Evolutionary conservation across 2,113 vertebrate genomes (phyloP).

Genomic region (Varanus salvator): DNA sequence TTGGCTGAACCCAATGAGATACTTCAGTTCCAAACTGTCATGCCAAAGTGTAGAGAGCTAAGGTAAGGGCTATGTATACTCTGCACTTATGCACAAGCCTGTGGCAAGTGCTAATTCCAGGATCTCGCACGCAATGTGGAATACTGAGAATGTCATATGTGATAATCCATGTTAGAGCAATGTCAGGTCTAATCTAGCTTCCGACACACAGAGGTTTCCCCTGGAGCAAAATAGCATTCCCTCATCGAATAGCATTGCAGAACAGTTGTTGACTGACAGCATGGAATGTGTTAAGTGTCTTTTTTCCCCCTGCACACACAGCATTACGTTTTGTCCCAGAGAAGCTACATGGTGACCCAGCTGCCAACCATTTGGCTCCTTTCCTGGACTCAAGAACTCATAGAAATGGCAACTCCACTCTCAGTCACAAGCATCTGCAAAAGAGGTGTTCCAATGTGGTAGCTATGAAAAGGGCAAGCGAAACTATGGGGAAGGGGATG

Average conservation of each 20-base stretch:
- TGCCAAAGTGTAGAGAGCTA: not conserved
- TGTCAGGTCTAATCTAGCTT: conserved; percentile 32
- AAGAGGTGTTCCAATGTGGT: not conserved
- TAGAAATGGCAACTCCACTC: not conserved
- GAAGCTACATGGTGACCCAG: conserved; percentile 23
- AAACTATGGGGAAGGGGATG: no score
- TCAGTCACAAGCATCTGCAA: not conserved
- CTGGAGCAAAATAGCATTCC: conserved; percentile 48
- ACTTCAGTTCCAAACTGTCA: not conserved
- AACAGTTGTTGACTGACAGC: conserved; percentile 50
- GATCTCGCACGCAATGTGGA: not conserved
- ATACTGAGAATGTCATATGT: conserved; percentile 12
- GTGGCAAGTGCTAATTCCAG: not conserved
- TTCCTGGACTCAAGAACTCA: conserved; percentile 1
- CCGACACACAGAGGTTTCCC: conserved; percentile 21
- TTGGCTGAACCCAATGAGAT: not conserved
- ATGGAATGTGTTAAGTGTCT: conserved; percentile 50
- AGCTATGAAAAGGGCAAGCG: not conserved
- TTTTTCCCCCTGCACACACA: conserved; percentile 40
- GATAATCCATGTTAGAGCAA: not conserved
- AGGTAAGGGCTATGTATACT: not conserved
- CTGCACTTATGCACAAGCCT: conserved; percentile 15
- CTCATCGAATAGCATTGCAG: not conserved
- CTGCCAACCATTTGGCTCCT: conserved; percentile 37
- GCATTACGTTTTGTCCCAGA: conserved; percentile 16